phyloP scores from a whole-genome alignment of 2,888 invertebrate species.

The Chrysolina oricalcia region DNA sequence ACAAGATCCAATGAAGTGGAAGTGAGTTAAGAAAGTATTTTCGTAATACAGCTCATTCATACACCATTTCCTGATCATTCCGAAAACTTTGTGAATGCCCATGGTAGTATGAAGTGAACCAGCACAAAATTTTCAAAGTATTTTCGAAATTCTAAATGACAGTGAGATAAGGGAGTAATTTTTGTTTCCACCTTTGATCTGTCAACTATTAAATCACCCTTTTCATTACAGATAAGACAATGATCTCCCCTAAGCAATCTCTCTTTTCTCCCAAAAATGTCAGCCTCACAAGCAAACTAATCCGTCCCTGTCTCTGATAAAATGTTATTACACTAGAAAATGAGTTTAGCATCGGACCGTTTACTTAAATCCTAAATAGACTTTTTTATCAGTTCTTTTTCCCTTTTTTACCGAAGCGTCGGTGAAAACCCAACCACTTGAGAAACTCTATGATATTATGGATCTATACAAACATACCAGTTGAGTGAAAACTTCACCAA shows the following conservation, averaged over 20 bases:
- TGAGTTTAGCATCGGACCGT: slow-evolving; percentile 9
- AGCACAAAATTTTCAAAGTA: too few relatives aligned
- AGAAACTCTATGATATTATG: neutral
- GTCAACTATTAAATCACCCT: too few relatives aligned
- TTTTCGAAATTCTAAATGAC: too few relatives aligned
- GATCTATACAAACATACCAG: neutral
- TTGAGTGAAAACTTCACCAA: neutral
- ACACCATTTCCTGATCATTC: too few relatives aligned
- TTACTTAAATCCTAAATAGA: slow-evolving; percentile 20
- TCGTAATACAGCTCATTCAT: too few relatives aligned
- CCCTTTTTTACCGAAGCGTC: neutral
- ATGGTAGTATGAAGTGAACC: too few relatives aligned
- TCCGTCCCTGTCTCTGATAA: neutral
- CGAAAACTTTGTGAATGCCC: too few relatives aligned
- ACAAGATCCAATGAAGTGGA: too few relatives aligned
- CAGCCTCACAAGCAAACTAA: neutral
- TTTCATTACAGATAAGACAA: neutral
- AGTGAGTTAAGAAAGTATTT: too few relatives aligned
- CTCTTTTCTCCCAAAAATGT: neutral
- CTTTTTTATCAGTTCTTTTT: slow-evolving; percentile 13
- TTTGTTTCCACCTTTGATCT: too few relatives aligned
- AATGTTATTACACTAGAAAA: slow-evolving; percentile 20
- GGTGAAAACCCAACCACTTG: neutral
- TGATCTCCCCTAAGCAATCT: neutral
- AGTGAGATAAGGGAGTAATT: too few relatives aligned